Conservation (phyloP, 2,888 invertebrate genomes). For the Diaphora mendica region DNA sequence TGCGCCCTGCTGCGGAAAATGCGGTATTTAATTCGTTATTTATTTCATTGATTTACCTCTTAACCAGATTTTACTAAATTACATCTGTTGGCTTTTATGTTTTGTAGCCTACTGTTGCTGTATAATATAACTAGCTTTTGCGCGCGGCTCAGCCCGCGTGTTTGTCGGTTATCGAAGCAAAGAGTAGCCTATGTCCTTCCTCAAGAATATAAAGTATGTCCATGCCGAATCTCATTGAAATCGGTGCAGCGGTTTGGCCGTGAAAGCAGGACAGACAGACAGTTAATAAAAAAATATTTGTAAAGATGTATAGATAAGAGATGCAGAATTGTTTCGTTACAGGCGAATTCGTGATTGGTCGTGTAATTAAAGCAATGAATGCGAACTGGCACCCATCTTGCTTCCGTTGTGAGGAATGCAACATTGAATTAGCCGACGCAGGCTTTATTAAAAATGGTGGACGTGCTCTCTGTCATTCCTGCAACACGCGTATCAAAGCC, state of each 20-base stretch:
- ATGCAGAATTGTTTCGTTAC: constrained; percentile 27
- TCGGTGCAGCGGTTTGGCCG: too few species aligned
- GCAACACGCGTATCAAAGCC: constrained; percentile 98
- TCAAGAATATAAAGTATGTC: too few species aligned
- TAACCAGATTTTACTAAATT: background rate
- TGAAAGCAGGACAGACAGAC: too few species aligned
- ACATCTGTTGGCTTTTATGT: background rate
- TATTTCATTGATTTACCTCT: constrained; percentile 16
- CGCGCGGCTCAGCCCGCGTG: too few species aligned
- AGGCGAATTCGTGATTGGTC: constrained; percentile 98
- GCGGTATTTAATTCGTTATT: constrained; percentile 78
- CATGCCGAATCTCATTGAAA: too few species aligned
- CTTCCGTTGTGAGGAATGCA: constrained; percentile 98
- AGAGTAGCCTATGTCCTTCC: too few species aligned
- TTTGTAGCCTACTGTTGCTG: background rate
- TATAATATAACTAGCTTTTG: background rate
- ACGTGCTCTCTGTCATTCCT: constrained; percentile 96
- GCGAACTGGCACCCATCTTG: constrained; percentile 99
- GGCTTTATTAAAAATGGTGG: constrained; percentile 98
- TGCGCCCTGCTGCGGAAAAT: constrained; percentile 96
- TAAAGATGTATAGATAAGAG: too few species aligned
- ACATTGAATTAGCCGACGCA: constrained; percentile 96
- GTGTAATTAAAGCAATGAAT: constrained; percentile 99
- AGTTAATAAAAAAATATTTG: too few species aligned
- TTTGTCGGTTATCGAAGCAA: too few species aligned